Evolutionary conservation across 1,140 invertebrate genomes (phyloP), one percentile per base, ranked within the genome.

Genomic region (Anastrepha ludens): DNA sequence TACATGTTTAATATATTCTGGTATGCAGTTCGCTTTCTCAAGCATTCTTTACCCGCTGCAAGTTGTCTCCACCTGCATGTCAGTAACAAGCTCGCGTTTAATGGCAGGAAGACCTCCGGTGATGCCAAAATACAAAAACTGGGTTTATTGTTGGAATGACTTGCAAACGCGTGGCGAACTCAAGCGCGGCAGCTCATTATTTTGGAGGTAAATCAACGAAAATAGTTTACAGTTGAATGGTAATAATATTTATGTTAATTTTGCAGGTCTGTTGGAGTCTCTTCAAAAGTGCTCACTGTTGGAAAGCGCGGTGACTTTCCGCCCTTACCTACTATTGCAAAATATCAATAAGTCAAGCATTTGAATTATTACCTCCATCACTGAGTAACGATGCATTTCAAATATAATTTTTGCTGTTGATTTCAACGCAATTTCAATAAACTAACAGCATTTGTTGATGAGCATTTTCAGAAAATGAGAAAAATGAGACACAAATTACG

Each of bases 61-160:
- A 92, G 96, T 98, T 17, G 97, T 98, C 1, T 97, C 97, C 58
- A 97, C 97, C 89, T 97, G 97, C 91, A 98, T 98, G 96, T 95
- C 96, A 88, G 96, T 98, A 3, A 96, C 96, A 87, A 95, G 96
- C 86, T 95, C 95, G n/a, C 95, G 96, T 81, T 94, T 98, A 20
- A 93, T 94, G 89, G 97, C 97, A 59, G 97, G 97, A 47, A 94
- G 95, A 62, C 97, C 97, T 29, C 97, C 97, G 2, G 93, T 95
- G 13, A 98, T 98, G 97, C 97, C 97, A 59, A 93, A 95, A 29
- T 98, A 98, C 90, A 93, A 92, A 3, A 95, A 94, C 85, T 98
- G 97, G 97, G 91, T 95, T 2, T 94, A 96, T 87, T 98, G 98
- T 92, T 98, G 96, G 96, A 94, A 94, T 39, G 96, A 98, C 90